phyloP scores from a whole-genome alignment of 1,140 invertebrate species.

The Pachypeltis micranthus region DNA sequence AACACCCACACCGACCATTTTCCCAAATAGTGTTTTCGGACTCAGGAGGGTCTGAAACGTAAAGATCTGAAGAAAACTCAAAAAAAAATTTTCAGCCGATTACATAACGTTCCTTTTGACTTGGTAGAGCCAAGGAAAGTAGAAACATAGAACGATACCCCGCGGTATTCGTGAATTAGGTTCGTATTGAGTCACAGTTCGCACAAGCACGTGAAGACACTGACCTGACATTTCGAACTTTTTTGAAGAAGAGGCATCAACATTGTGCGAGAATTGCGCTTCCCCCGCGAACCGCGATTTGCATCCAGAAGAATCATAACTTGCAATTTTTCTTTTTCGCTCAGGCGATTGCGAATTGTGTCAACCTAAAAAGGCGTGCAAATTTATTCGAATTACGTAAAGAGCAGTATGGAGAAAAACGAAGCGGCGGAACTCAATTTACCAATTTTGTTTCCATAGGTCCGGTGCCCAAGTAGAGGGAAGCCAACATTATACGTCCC shows the following conservation, averaged over 20 bases:
- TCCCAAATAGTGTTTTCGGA: no score
- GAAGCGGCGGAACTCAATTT: slow-evolving; percentile 27
- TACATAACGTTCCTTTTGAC: no score
- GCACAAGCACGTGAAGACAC: background rate
- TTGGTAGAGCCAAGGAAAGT: no score
- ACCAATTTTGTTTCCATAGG: slow-evolving; percentile 68
- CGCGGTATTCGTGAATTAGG: no score
- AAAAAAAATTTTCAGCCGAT: no score
- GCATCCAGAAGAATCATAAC: slow-evolving; percentile 82
- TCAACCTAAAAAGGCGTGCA: slow-evolving; percentile 37
- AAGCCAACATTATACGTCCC: slow-evolving; percentile 73
- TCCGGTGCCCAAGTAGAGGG: slow-evolving; percentile 88
- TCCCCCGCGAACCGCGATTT: slow-evolving; percentile 74
- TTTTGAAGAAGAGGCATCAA: slow-evolving; percentile 58
- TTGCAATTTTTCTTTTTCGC: slow-evolving; percentile 45
- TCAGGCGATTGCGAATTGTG: slow-evolving; percentile 44
- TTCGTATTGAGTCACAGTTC: background rate
- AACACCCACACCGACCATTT: no score
- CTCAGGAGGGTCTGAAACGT: no score
- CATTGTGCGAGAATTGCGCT: slow-evolving; percentile 62
- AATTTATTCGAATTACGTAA: background rate
- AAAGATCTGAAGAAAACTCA: no score
- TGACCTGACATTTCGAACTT: slow-evolving; percentile 33
- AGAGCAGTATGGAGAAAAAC: background rate
- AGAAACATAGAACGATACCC: no score